Percentiles rank a stretch among this genome's conserved stretches.
Conservation (phyloP, 2,797 vertebrate species). For the Leuciscus waleckii region DNA sequence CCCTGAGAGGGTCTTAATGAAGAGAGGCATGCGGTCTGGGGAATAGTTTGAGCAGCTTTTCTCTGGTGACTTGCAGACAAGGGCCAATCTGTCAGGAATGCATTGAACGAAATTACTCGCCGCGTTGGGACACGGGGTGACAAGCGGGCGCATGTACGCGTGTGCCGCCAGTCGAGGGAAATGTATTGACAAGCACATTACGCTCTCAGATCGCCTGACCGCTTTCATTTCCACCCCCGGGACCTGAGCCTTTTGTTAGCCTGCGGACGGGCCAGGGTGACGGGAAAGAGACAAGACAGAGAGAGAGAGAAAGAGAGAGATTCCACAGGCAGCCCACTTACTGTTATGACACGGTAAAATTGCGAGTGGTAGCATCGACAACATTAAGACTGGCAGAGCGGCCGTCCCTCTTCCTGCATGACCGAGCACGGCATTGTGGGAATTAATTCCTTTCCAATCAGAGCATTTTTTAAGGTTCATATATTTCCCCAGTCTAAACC, state of each 20-base stretch:
- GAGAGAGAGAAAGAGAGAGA: conserved; percentile 48
- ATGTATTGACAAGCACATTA: conserved; percentile 97
- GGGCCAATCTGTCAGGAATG: conserved; percentile 97
- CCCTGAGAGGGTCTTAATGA: conserved; percentile 93
- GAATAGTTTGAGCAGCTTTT: conserved; percentile 91
- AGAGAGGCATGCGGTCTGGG: conserved; percentile 90
- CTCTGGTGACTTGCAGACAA: conserved; percentile 90
- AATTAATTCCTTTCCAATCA: conserved; percentile 98
- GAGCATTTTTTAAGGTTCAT: conserved; percentile 93
- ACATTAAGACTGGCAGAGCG: conserved; percentile 95
- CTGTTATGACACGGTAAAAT: conserved; percentile 87
- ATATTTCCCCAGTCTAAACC: conserved; percentile 97
- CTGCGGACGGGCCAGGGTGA: conserved; percentile 68
- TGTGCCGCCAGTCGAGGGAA: conserved; percentile 61
- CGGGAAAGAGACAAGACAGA: conserved; percentile 58
- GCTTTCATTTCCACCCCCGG: conserved; percentile 84
- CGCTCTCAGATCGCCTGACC: conserved; percentile 82
- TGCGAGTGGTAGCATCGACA: conserved; percentile 82
- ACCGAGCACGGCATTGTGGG: conserved; percentile 91
- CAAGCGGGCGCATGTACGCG: conserved; percentile 77
- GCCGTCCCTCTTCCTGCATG: conserved; percentile 86
- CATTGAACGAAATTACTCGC: conserved; percentile 95
- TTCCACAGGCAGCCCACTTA: conserved; percentile 72
- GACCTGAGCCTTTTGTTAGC: conserved; percentile 81
- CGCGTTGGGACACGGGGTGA: conserved; percentile 88